Conservation (phyloP, 2,888 invertebrate genomes). For the Aphidius colemani region DNA sequence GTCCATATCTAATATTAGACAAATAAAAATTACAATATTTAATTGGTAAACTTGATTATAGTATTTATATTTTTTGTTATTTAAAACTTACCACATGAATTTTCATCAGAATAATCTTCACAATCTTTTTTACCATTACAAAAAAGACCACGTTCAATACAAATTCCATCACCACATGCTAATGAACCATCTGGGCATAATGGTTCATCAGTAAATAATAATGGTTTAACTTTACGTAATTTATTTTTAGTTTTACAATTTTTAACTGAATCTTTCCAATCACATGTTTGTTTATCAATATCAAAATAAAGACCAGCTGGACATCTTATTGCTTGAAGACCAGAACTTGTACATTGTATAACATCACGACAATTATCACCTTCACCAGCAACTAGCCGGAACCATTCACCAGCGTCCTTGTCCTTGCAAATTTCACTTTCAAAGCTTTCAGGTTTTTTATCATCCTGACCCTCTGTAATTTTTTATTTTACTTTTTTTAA, state of each 20-base stretch:
- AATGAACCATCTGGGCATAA: constrained; percentile 85
- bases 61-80: background rate
- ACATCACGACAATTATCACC: constrained; percentile 93
- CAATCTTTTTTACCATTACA: constrained; percentile 93
- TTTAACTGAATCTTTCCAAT: constrained; percentile 92
- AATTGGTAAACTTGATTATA: too few relatives aligned
- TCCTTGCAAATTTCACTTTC: constrained; percentile 90
- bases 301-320: constrained; percentile 92
- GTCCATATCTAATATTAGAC: constrained; percentile 73
- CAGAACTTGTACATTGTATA: constrained; percentile 92
- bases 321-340: constrained; percentile 90
- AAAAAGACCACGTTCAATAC: constrained; percentile 88
- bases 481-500: constrained; percentile 30
- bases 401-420: constrained; percentile 95
- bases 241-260: constrained; percentile 90
- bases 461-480: constrained; percentile 73
- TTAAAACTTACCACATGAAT: constrained; percentile 77
- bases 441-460: constrained; percentile 85
- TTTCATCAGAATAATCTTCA: constrained; percentile 86
- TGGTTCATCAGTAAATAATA: constrained; percentile 87
- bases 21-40: too few relatives aligned
- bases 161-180: constrained; percentile 85
- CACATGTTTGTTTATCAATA: constrained; percentile 93
- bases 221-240: constrained; percentile 84
- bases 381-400: constrained; percentile 85